Evolutionary conservation across 1,140 invertebrate species (phyloP).

Genomic region (Drosophila albomicans): DNA sequence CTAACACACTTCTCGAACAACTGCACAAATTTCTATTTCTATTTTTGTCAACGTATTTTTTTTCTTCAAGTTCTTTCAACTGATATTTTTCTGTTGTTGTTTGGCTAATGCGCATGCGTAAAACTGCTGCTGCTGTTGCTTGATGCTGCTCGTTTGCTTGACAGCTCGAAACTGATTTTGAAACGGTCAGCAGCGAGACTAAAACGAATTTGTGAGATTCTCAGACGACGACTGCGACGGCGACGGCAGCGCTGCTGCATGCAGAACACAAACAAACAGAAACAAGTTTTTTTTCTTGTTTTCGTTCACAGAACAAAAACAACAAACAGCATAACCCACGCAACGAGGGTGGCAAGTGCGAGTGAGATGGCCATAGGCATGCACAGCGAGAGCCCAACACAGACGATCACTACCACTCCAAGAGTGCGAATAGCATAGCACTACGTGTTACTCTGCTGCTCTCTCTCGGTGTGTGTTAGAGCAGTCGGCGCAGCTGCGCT

Average conservation of each 20-base stretch:
- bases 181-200: conserved; percentile 81
- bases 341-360: conserved; percentile 40
- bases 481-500: conserved; percentile 43
- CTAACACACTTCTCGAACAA: conserved; percentile 31
- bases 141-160: conserved; percentile 82
- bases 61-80: conserved; percentile 25
- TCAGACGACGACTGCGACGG: conserved; percentile 39
- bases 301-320: conserved; percentile 40
- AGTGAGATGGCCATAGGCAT: conserved; percentile 42
- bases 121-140: conserved; percentile 24
- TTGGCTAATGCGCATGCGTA: conserved; percentile 49
- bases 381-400: conserved; percentile 5
- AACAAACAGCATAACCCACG: conserved; percentile 47
- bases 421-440: conserved; percentile 26
- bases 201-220: conserved; percentile 83
- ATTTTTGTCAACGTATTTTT: conserved; percentile 14
- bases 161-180: conserved; percentile 85
- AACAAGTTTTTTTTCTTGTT: conserved; percentile 62
- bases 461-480: conserved; percentile 35
- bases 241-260: conserved; percentile 28
- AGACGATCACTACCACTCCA: conserved; percentile 1
- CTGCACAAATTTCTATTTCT: conserved; percentile 26
- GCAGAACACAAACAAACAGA: conserved; percentile 56
- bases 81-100: conserved; percentile 10
- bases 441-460: background rate